phyloP scores from a whole-genome alignment of 2,797 vertebrate species.

The Lagodon rhomboides region DNA sequence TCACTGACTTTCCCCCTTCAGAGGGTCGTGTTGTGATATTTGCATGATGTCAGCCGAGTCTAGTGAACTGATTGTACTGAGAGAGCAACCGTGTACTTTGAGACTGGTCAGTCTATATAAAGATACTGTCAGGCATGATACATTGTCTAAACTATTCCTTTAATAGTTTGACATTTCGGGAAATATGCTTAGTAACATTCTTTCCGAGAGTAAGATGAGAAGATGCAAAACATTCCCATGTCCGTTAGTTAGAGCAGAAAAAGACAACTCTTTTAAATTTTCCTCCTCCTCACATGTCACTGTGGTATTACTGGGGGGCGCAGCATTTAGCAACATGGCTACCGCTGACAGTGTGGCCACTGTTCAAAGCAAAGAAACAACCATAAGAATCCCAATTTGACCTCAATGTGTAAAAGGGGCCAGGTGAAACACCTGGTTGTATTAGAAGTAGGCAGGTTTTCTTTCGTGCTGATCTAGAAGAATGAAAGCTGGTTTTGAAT shows the following conservation, averaged over 20 bases:
- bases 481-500: no score
- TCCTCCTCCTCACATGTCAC: no score
- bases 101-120: neutral
- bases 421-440: no score
- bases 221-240: neutral
- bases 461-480: no score
- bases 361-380: no score
- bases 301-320: no score
- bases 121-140: neutral
- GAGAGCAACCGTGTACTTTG: conserved; percentile 5
- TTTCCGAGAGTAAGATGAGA: neutral
- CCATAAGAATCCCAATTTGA: no score
- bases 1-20: conserved; percentile 8
- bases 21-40: conserved; percentile 4
- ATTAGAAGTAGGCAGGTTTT: no score
- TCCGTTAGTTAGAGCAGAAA: neutral
- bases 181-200: neutral
- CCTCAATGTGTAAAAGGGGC: no score
- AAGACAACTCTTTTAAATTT: no score
- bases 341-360: no score
- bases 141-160: neutral
- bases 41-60: conserved; percentile 24
- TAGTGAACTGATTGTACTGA: neutral
- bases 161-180: neutral
- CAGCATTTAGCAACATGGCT: no score